Conservation (phyloP, 2,797 vertebrate species). For the Sebastes paucispinis region DNA sequence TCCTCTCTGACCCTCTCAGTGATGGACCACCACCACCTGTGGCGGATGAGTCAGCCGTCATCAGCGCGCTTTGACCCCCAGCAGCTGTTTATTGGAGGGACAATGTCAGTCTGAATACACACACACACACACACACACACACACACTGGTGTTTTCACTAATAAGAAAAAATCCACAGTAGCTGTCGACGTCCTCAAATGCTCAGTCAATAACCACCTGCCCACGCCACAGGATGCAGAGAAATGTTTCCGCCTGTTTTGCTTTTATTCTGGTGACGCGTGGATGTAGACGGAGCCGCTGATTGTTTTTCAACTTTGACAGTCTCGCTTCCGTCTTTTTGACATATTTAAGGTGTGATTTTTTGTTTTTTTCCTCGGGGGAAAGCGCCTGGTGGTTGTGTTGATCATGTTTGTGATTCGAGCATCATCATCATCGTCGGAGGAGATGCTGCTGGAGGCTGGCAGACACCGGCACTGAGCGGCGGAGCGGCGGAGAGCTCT, state of each 20-base stretch:
- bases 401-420: constrained; percentile 53
- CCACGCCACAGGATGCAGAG: constrained; percentile 69
- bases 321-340: constrained; percentile 10
- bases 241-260: constrained; percentile 65
- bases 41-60: constrained; percentile 51
- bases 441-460: constrained; percentile 54
- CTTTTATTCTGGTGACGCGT: constrained; percentile 13
- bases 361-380: background rate
- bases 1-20: constrained; percentile 9
- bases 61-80: constrained; percentile 25
- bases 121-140: background rate
- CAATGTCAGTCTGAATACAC: background rate
- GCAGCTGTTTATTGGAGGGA: background rate
- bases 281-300: constrained; percentile 23
- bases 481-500: constrained; percentile 33
- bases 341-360: constrained; percentile 26
- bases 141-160: background rate
- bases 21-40: constrained; percentile 65
- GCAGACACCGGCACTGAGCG: constrained; percentile 65
- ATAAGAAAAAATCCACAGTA: background rate
- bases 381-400: background rate
- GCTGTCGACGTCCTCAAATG: constrained; percentile 10
- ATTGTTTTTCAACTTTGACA: constrained; percentile 30
- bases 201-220: constrained; percentile 56
- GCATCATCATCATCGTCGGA: background rate